Evolutionary conservation across 1,140 invertebrate genomes (phyloP), one percentile per base, ranked within the genome.

Genomic region (Drosophila malerkotliana): DNA sequence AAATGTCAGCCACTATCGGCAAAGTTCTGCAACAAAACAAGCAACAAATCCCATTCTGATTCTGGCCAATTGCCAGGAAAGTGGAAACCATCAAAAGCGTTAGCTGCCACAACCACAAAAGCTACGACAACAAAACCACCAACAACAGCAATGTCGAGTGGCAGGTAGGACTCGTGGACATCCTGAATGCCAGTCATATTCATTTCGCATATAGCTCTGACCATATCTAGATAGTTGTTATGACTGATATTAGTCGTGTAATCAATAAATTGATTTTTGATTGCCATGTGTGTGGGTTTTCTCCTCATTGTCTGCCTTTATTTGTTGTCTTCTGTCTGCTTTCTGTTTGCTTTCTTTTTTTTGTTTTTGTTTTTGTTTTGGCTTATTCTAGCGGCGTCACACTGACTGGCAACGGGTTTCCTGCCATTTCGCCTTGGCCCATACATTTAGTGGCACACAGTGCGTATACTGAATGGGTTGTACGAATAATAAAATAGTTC

Each of bases 221-320:
- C 55, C 49, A 61, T 67, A 66, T 56, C 56, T 56, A 15, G 28
- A 49, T 54, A 18, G 69, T 58, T 56, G 72, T 77, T 76, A 76
- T 79, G 76, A 58, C 67, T 71, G 47, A 76, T 80, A 72, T 81
- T 78, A 53, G 61, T 82, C 45, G 63, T 83, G 63, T 74, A 83
- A 88, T 88, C 83, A 89, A 88, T 88, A 88, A 88, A 88, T 88
- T 89, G 83, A 88, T 88, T 88, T 87, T 88, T 89, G 84, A 89
- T 88, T 79, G 72, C 66, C 52, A 32, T 54, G 28, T 60, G 48
- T 60, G 56, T 68, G 83, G 62, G 30, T 64, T 72, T 71, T 77
- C 39, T 34, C 15, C 21, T 39, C 66, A 24, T 24, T 54, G 49
- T 72, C 47, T 55, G 72, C 34, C 45, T 37, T 64, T 45, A 63